Evolutionary conservation across 2,113 vertebrate species (phyloP), one percentile per base, ranked within the genome.

Genomic region (Notarius quadriscutis): DNA sequence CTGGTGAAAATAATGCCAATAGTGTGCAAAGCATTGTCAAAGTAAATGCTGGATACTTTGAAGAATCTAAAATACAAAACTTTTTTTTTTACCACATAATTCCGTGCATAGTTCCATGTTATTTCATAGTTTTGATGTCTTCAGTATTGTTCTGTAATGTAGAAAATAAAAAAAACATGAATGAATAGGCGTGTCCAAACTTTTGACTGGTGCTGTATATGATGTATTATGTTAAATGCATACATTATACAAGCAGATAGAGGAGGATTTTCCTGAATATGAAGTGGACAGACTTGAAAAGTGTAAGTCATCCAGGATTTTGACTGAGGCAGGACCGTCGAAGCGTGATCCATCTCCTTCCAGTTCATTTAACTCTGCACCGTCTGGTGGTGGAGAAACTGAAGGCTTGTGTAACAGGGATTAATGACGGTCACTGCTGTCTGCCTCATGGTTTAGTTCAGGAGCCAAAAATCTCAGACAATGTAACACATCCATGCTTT

Each of bases 281-380:
- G 9, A n/a, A 57, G 15, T 58, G 10, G 6, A 12, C 41, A 25
- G 72, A 75, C 50, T 75, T 1, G 69, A 75, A 25, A 50, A 50
- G 10, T 25, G 2, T 11, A 25, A 77, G 20, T 77, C 74, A 14
- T 14, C 4, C 10, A 62, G 63, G 63, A 41, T 69, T 86, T 34
- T 41, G 63, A 51, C 60, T 20, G 63, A 81, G 27, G 63, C 22
- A 71, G 51, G 30, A 55, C 75, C 34, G 80, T 80, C 75, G 17
- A 55, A 50, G 75, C 25, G 5, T 65, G 12, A 69, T 80, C 27
- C 6, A 2, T 58, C 77, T 58, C 20, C 57, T 93, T 93, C 92
- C 91, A 92, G 88, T 90, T 94, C 94, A 94, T 95, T 95, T 93
- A 91, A 92, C 91, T 79, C 86, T 87, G 82, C 90, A 93, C 91